Evolutionary conservation across 2,888 invertebrate genomes (phyloP).

Genomic region (Caenorhabditis sp.): DNA sequence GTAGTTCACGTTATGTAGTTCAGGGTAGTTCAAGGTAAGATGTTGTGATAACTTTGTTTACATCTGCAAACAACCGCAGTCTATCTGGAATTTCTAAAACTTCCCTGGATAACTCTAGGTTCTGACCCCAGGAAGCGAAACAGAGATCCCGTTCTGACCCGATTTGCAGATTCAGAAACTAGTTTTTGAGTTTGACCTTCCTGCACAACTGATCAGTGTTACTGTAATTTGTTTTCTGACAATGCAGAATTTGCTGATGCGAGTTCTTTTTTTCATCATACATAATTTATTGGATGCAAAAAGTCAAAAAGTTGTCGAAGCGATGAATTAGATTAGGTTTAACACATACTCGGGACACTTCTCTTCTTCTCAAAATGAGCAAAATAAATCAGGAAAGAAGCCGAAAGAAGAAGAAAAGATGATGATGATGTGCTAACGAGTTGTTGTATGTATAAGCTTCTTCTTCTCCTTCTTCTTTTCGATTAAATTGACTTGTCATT

Average conservation of each 20-base stretch:
- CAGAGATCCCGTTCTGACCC: no score
- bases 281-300: neutral
- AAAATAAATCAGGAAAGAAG: neutral
- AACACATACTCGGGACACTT: neutral
- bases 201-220: no score
- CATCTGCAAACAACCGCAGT: no score
- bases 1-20: no score
- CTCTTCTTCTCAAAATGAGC: neutral
- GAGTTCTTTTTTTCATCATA: neutral
- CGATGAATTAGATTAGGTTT: constrained; percentile 1
- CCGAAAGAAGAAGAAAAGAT: neutral
- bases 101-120: no score
- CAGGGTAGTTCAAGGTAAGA: no score
- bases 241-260: neutral
- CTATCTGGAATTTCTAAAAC: no score
- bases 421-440: constrained; percentile 1
- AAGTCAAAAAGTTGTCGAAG: neutral
- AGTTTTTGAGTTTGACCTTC: no score
- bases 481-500: neutral
- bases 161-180: no score
- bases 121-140: no score
- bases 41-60: no score
- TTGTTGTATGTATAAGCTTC: neutral
- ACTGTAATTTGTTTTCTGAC: no score
- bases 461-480: neutral